Percentiles rank a stretch among this genome's conserved stretches.
Conservation (phyloP, 2,113 vertebrate genomes). For the Reinhardtius hippoglossoides region DNA sequence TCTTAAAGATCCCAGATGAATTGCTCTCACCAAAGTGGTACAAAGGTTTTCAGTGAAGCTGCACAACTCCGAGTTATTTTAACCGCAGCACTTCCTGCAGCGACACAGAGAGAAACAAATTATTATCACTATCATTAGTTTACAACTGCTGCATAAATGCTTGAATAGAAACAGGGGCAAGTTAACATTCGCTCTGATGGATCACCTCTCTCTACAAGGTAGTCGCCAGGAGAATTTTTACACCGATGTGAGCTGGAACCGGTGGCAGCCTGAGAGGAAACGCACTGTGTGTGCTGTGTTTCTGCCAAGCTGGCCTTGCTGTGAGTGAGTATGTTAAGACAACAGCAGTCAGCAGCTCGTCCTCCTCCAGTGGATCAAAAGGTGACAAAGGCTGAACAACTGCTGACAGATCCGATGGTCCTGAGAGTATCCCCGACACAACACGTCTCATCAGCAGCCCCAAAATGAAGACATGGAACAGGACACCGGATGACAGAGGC, state of each 20-base stretch:
- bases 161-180: background rate
- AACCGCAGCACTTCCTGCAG: background rate
- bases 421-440: conserved; percentile 51
- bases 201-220: background rate
- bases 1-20: too few relatives aligned
- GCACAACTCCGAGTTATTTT: background rate
- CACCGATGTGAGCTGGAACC: background rate
- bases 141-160: background rate
- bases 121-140: background rate
- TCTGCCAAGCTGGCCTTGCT: background rate
- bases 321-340: conserved; percentile 13
- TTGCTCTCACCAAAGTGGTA: too few relatives aligned
- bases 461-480: conserved; percentile 65
- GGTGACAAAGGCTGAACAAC: conserved; percentile 52
- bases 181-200: background rate
- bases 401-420: conserved; percentile 43
- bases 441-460: conserved; percentile 54
- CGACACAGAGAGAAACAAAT: background rate
- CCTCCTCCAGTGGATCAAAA: conserved; percentile 41
- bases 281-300: background rate
- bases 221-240: background rate
- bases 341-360: conserved; percentile 18
- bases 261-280: background rate
- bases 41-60: background rate
- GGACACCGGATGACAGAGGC: conserved; percentile 61